Evolutionary conservation across 2,797 vertebrate genomes (phyloP).

Genomic region (Phrynocephalus vlangalii): DNA sequence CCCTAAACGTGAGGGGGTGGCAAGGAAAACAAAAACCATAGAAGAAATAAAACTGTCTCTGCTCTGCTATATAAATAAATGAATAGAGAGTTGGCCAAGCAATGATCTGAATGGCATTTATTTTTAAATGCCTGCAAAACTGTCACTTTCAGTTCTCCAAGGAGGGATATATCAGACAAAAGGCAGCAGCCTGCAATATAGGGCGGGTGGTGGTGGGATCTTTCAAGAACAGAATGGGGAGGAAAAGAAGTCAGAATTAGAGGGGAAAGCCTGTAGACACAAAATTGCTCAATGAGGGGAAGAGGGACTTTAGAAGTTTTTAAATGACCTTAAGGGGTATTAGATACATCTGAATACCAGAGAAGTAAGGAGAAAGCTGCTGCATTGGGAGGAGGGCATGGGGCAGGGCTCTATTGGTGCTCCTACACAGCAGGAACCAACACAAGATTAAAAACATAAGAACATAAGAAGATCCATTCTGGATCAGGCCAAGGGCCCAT

Average conservation of each 20-base stretch:
- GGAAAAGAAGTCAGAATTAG: background rate
- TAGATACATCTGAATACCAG: background rate
- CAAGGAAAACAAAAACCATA: background rate
- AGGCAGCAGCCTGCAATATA: background rate
- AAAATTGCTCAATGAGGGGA: background rate
- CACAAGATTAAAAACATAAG: no score
- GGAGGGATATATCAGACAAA: background rate
- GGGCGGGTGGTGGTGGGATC: background rate
- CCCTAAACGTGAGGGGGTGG: background rate
- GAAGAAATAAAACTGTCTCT: slow-evolving; percentile 40
- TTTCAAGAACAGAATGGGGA: background rate
- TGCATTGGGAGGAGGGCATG: no score
- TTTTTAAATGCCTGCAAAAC: slow-evolving; percentile 42
- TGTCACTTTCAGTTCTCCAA: background rate
- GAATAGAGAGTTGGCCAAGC: slow-evolving; percentile 22
- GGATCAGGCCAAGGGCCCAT: no score
- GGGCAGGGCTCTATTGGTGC: background rate
- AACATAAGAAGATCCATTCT: no score
- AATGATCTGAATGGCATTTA: slow-evolving; percentile 36
- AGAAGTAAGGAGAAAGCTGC: background rate
- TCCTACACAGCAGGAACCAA: background rate
- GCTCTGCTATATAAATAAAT: slow-evolving; percentile 23
- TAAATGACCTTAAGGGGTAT: background rate
- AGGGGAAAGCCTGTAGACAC: background rate
- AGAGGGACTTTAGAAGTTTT: slow-evolving; percentile 12